phyloP scores from a whole-genome alignment of 2,113 vertebrate species.

The Eudyptes chrysolophus region DNA sequence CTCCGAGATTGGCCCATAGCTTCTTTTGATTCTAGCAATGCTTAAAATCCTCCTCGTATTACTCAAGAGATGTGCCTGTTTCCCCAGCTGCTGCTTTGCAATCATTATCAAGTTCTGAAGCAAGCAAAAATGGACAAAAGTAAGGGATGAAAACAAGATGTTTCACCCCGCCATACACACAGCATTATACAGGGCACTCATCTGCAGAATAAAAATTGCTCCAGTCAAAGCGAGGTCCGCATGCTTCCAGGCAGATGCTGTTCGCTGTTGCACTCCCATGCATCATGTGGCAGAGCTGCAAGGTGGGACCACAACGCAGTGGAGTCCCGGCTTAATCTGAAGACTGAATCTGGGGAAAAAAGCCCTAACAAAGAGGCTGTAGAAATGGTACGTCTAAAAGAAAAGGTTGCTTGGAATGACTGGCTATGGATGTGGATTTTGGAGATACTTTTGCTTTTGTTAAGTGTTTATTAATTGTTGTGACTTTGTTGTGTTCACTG shows the following conservation, averaged over 20 bases:
- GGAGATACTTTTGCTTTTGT: neutral
- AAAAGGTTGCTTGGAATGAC: neutral
- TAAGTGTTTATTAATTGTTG: neutral
- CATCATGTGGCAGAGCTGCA: neutral
- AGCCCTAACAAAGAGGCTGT: neutral
- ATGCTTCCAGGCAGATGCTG: neutral
- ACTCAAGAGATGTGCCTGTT: neutral
- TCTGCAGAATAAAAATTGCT: neutral
- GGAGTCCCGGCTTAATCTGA: neutral
- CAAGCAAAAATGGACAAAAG: neutral
- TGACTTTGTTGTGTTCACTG: neutral
- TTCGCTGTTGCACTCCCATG: neutral
- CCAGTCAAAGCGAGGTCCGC: neutral
- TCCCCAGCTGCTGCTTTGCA: neutral
- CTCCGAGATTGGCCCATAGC: neutral
- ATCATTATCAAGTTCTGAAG: neutral
- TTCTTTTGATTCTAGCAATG: neutral
- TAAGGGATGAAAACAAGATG: neutral
- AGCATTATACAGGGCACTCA: neutral
- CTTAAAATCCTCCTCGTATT: neutral
- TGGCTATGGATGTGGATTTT: neutral
- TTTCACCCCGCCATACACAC: neutral
- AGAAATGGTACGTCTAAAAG: neutral
- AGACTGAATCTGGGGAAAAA: neutral
- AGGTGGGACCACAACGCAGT: neutral